A percentile compares a stretch with the other conserved stretches of the same genome.
phyloP scores from a whole-genome alignment of 2,888 invertebrate genomes.

The Melangyna quadrimaculata region DNA sequence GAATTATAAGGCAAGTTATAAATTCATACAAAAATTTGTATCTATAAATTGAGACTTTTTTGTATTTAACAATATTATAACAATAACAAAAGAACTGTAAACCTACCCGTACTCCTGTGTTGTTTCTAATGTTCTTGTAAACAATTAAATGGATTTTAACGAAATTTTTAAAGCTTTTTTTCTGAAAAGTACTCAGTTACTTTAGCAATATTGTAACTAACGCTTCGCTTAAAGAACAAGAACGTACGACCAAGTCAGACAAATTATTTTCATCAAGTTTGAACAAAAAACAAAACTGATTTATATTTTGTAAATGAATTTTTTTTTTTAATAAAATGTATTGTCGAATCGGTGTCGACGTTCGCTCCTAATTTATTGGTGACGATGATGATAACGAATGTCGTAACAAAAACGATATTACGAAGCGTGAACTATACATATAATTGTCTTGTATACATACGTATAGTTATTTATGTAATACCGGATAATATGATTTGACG shows the following conservation, averaged over 20 bases:
- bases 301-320: not conserved
- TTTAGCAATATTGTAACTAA: not conserved
- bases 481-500: not conserved
- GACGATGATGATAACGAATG: slow-evolving; percentile 49
- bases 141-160: not conserved
- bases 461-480: slow-evolving; percentile 64
- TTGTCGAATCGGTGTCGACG: slow-evolving; percentile 59
- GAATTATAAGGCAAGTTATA: slow-evolving; percentile 27
- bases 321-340: slow-evolving; percentile 10
- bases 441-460: not conserved
- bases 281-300: not conserved
- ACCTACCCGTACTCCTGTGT: not conserved
- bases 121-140: not conserved
- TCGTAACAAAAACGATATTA: slow-evolving; percentile 38
- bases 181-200: not conserved
- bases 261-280: not conserved
- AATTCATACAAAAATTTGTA: not conserved
- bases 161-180: not conserved
- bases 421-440: slow-evolving; percentile 44
- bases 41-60: too few species aligned
- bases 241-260: not conserved
- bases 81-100: not conserved
- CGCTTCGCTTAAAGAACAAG: not conserved
- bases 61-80: too few species aligned
- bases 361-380: slow-evolving; percentile 59